Conservation (phyloP, 2,888 invertebrate species). For the Scelioninae gen. 1 region DNA sequence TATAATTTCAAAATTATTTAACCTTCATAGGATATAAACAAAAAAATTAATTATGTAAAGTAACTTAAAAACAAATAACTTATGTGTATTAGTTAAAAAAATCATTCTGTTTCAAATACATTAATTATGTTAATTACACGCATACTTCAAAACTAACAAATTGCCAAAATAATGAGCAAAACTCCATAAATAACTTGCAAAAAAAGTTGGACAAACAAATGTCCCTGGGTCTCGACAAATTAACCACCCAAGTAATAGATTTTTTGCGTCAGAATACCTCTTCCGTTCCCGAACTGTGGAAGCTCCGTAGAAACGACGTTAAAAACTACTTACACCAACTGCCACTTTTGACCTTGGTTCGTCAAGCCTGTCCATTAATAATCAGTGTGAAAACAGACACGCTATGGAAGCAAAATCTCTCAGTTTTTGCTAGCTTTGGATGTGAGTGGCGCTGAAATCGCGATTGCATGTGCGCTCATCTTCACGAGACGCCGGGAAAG, state of each 20-base stretch:
- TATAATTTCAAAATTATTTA: no score
- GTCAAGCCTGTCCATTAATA: conserved; percentile 58
- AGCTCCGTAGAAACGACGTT: conserved; percentile 18
- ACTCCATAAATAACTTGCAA: not conserved
- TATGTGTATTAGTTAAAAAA: no score
- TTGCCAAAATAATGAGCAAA: not conserved
- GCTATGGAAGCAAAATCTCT: conserved; percentile 1
- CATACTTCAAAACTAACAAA: not conserved
- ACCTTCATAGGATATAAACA: no score
- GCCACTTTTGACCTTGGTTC: conserved; percentile 29
- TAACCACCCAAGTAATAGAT: conserved; percentile 39
- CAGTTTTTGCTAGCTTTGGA: conserved; percentile 36
- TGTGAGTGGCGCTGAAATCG: conserved; percentile 45
- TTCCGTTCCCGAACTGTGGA: not conserved
- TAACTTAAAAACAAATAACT: no score
- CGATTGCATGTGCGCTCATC: conserved; percentile 73
- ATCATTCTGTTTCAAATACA: no score
- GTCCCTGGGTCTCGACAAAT: conserved; percentile 20
- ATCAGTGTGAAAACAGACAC: conserved; percentile 49
- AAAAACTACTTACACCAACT: conserved; percentile 34
- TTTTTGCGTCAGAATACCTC: conserved; percentile 33
- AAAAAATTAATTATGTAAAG: no score
- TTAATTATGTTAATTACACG: no score
- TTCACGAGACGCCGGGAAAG: conserved; percentile 57
- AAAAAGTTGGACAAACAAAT: conserved; percentile 9